phyloP scores from a whole-genome alignment of 2,113 vertebrate genomes.

The Poeciliopsis turrubarensis region DNA sequence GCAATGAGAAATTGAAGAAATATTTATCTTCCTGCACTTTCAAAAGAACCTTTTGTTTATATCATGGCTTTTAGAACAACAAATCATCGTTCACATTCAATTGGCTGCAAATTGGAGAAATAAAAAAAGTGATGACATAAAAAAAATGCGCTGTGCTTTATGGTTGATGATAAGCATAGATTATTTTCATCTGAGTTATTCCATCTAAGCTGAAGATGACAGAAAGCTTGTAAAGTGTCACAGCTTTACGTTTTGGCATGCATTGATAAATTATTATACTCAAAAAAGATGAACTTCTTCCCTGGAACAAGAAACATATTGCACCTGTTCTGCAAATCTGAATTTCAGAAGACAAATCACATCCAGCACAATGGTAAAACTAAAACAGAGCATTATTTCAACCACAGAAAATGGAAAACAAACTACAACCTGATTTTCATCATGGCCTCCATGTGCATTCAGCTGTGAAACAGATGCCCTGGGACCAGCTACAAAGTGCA shows the following conservation, averaged over 20 bases:
- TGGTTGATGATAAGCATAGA: background rate
- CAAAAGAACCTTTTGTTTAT: background rate
- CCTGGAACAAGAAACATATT: background rate
- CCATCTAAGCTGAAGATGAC: background rate
- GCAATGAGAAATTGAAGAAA: background rate
- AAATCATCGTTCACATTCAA: background rate
- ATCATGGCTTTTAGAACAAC: background rate
- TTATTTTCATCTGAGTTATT: background rate
- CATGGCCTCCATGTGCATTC: slow-evolving; percentile 6
- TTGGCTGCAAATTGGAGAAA: background rate
- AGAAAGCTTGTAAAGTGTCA: background rate
- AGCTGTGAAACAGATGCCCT: slow-evolving; percentile 19
- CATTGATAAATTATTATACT: background rate
- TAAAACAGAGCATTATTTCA: background rate
- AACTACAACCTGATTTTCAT: slow-evolving; percentile 14
- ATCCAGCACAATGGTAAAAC: background rate
- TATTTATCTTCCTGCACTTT: background rate
- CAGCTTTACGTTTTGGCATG: background rate
- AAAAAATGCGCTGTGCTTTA: background rate
- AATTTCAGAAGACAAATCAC: background rate
- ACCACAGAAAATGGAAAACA: background rate
- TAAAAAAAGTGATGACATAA: too few relatives aligned
- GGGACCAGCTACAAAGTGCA: slow-evolving; percentile 5
- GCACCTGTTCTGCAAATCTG: background rate
- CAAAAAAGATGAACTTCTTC: background rate